Base-by-base conservation (phyloP, 1,140 invertebrate species). In the Heterodera carotae region DNA sequence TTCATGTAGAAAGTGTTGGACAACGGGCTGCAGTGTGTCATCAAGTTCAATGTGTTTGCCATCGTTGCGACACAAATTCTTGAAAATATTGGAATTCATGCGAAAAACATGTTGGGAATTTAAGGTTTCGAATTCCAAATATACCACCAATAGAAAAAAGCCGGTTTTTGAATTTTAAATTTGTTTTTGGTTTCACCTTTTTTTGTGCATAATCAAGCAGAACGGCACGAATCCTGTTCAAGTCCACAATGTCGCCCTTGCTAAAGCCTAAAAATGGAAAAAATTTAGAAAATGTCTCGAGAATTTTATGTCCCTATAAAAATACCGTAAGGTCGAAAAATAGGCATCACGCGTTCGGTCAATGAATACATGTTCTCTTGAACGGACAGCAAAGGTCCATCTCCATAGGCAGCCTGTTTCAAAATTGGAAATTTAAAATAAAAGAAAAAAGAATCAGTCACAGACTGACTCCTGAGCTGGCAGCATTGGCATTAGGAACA, bases 1-100 rank as follows among this genome's bases (percentile, higher is more conserved):
- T n/a, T 67, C 77, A 25, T 62, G 53, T 2, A 75, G 36, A 59
- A 80, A 80, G 39, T 80, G 48, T 36, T 56, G 69, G 15, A 75
- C 29, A 66, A 79, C 22, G 15, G 56, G 68, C 62, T 80, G 72
- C 3, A 80, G 69, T 15, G n/a, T 70, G 64, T 74, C 72, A 2
- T 74, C 72, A 27, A 74, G 59, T 33, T 15, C 36, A 31, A 74
- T 25, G 6, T 59, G 15, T 22, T 56, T 62, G 27, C 31, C 48
- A 31, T 29, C 72, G 27, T 34, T 33, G 33, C 59, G 12, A 34
- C 31, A 18, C 29, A 74, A 33, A 74, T 74, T 74, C 72, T 74
- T 3, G 3, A 73, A 27, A 56, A 22, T n/a, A 33, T 12, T 29
- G 5, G 0, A 72, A 18, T 53, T n/a, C n/a, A 48, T 0, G 53